Conservation (phyloP, 2,797 vertebrate genomes). For the Agapornis canus region DNA sequence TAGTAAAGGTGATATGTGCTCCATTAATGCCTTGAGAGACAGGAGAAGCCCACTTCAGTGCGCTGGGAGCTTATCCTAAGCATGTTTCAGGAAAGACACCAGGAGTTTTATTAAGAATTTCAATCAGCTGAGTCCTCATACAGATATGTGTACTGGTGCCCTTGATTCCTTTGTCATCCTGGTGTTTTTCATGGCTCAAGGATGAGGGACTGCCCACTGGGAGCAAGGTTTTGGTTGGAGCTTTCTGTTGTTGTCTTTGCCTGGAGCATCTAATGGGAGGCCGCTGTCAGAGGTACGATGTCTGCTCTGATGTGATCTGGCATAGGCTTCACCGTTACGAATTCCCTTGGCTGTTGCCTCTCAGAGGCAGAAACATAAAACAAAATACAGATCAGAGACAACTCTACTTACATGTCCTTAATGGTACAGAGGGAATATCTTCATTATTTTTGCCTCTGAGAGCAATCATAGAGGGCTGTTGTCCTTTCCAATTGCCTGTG, state of each 20-base stretch:
- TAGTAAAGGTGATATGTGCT: not conserved
- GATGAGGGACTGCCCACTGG: not conserved
- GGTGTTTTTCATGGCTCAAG: not conserved
- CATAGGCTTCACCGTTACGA: not conserved
- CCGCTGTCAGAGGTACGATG: not conserved
- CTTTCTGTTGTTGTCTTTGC: slow-evolving; percentile 61
- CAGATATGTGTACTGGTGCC: not conserved
- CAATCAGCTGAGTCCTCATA: not conserved
- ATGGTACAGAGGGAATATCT: slow-evolving; percentile 4
- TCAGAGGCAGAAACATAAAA: slow-evolving; percentile 31
- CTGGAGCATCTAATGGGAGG: not conserved
- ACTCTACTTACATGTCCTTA: slow-evolving; percentile 6
- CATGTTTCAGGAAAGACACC: not conserved
- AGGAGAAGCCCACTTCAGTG: not conserved
- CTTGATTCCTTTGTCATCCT: slow-evolving; percentile 46
- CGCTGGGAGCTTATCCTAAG: not conserved
- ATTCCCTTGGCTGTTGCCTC: slow-evolving; percentile 31
- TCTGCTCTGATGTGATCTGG: slow-evolving; percentile 56
- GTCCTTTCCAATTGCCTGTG: not conserved
- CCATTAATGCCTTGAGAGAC: not conserved
- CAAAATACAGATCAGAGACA: slow-evolving; percentile 41
- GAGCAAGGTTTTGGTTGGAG: slow-evolving; percentile 28
- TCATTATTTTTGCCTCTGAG: slow-evolving; percentile 10
- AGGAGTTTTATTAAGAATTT: slow-evolving; percentile 11
- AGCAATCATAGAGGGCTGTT: not conserved